Evolutionary conservation across 1,140 invertebrate genomes (phyloP).

Genomic region (Hyles vespertilio): DNA sequence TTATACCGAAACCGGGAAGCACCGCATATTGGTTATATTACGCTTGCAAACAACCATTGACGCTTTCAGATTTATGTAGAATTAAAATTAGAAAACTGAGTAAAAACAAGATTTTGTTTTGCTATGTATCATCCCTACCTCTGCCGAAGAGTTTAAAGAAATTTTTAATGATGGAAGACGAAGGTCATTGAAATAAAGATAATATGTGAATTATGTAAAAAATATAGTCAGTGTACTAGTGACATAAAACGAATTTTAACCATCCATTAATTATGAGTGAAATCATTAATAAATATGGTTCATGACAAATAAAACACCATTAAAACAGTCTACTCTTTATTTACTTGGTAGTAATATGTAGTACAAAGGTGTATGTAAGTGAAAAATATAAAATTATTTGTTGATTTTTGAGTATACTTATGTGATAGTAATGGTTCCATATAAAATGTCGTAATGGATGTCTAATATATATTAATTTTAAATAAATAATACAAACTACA

Average conservation of each 20-base stretch:
- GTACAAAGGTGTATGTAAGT: constrained; percentile 50
- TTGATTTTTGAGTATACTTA: constrained; percentile 10
- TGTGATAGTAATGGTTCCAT: constrained; percentile 9
- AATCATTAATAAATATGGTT: neutral
- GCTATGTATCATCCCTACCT: constrained; percentile 45
- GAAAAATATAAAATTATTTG: constrained; percentile 44
- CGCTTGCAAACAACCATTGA: constrained; percentile 42
- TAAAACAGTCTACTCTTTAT: constrained; percentile 25
- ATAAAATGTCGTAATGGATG: too few relatives aligned
- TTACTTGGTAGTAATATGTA: constrained; percentile 25
- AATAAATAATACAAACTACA: too few relatives aligned
- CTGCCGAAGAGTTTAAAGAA: constrained; percentile 60
- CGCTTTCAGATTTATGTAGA: constrained; percentile 51
- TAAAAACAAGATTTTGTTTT: constrained; percentile 36
- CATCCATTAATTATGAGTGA: neutral
- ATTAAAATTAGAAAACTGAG: constrained; percentile 47
- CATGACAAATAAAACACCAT: neutral
- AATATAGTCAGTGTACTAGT: neutral
- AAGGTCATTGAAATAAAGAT: constrained; percentile 21
- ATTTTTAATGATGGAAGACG: constrained; percentile 68
- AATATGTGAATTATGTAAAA: constrained; percentile 2
- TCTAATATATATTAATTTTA: too few relatives aligned
- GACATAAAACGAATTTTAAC: neutral
- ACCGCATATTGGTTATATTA: constrained; percentile 41
- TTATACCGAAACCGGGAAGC: constrained; percentile 27